A percentile compares a stretch with the other conserved stretches of the same genome.
These are phyloP conservation scores for Macaria liturata DNA, from an alignment of 2,888 invertebrate genomes.

Conservation along the genomic window DNA sequence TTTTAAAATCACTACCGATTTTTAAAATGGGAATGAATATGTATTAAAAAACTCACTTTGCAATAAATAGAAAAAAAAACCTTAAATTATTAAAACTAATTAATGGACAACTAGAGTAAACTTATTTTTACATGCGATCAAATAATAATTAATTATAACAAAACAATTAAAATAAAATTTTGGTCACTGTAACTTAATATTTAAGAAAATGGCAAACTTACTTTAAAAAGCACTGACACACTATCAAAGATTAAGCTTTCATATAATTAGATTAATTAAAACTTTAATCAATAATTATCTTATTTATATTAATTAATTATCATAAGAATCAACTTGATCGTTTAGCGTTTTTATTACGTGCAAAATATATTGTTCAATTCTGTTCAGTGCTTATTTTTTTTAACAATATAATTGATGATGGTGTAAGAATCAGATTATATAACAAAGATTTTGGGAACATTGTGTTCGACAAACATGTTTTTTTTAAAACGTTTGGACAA, in stretches of 20 bases:
- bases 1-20: too few species aligned
- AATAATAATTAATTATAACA: background rate
- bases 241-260: background rate
- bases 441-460: too few species aligned
- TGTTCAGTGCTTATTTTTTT: too few species aligned
- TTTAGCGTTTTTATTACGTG: background rate
- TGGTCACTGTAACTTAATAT: conserved; percentile 42
- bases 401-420: too few species aligned
- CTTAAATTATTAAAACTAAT: too few species aligned
- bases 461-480: too few species aligned
- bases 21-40: too few species aligned
- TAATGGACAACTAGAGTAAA: background rate
- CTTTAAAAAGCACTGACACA: background rate
- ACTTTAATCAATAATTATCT: conserved; percentile 1
- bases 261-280: background rate
- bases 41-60: too few species aligned
- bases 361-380: too few species aligned
- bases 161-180: conserved; percentile 31
- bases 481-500: too few species aligned
- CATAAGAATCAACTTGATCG: conserved; percentile 21
- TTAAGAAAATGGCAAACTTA: conserved; percentile 23
- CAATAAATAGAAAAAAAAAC: too few species aligned
- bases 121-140: background rate
- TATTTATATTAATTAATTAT: conserved; percentile 14
- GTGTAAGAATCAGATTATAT: too few species aligned